Evolutionary conservation across 2,888 invertebrate genomes (phyloP), one percentile per base, ranked within the genome.

Genomic region (Leucophenga montana): DNA sequence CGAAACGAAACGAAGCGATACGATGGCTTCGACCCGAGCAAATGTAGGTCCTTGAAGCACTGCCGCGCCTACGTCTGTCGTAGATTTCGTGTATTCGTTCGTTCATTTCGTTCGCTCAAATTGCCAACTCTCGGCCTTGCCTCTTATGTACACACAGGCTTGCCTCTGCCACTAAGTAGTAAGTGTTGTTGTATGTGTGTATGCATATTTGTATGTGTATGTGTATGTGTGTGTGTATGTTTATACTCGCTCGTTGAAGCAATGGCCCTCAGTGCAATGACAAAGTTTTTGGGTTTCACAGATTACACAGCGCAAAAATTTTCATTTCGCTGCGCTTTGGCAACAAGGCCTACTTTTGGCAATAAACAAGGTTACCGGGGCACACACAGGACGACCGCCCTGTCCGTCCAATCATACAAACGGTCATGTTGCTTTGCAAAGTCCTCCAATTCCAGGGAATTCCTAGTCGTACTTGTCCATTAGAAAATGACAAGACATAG

Each of bases 211-310:
- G 31, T 61, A 14, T 22, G 50, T 61, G 31, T 20, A 31, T 48
- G 27, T n/a, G n/a, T 64, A 6, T 8, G 39, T 66, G 8, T 53
- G 53, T 74, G 75, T 70, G 74, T 79, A 76, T 74, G 73, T 73
- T 76, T 69, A 66, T 72, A 62, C 31, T 68, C 48, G 66, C 64
- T 53, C 61, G 69, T 57, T 73, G 77, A 69, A 74, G 71, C 74
- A 78, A 73, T 73, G 82, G 80, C 84, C 84, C 84, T 73, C 83
- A 84, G 78, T 81, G 83, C 82, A 82, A 76, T 83, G 83, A 74
- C 84, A 77, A 80, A 84, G 78, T 76, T 83, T 78, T 84, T 20
- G 46, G 46, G 59, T 16, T 64, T 48, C 48, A 20, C 48, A 64
- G 62, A 65, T 66, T 66, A 33, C 16, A 66, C n/a, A 16, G 18